phyloP scores from a whole-genome alignment of 2,888 invertebrate genomes.

The Napeogenes inachia region DNA sequence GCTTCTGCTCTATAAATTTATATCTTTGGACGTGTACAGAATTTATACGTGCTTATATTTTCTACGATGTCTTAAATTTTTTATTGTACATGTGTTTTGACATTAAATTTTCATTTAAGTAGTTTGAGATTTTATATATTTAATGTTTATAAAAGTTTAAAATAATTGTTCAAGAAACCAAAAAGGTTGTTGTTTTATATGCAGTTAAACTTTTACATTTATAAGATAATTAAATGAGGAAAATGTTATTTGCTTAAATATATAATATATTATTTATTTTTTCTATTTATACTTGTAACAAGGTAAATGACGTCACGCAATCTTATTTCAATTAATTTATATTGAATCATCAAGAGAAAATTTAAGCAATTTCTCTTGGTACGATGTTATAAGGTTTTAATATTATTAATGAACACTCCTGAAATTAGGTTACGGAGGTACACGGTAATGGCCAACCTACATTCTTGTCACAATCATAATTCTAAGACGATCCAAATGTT shows the following conservation, averaged over 20 bases:
- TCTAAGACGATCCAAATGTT: too few species aligned
- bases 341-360: slow-evolving; percentile 5
- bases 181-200: too few species aligned
- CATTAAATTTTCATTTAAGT: neutral
- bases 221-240: too few species aligned
- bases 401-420: slow-evolving; percentile 4
- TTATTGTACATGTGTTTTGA: slow-evolving; percentile 24
- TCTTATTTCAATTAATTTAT: slow-evolving; percentile 5
- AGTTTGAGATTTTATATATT: too few species aligned
- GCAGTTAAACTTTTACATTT: too few species aligned
- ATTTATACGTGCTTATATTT: slow-evolving; percentile 65
- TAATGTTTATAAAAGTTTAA: too few species aligned
- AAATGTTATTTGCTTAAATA: too few species aligned
- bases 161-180: too few species aligned
- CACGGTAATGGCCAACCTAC: too few species aligned
- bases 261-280: neutral
- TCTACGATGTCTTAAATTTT: slow-evolving; percentile 53
- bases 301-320: neutral
- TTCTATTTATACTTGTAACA: neutral
- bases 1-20: slow-evolving; percentile 70
- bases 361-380: neutral
- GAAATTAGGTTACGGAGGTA: neutral
- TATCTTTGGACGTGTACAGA: slow-evolving; percentile 68
- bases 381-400: slow-evolving; percentile 3
- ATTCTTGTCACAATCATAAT: too few species aligned